Evolutionary conservation across 2,888 invertebrate genomes (phyloP).

Genomic region (Siphonodentalium dalli): DNA sequence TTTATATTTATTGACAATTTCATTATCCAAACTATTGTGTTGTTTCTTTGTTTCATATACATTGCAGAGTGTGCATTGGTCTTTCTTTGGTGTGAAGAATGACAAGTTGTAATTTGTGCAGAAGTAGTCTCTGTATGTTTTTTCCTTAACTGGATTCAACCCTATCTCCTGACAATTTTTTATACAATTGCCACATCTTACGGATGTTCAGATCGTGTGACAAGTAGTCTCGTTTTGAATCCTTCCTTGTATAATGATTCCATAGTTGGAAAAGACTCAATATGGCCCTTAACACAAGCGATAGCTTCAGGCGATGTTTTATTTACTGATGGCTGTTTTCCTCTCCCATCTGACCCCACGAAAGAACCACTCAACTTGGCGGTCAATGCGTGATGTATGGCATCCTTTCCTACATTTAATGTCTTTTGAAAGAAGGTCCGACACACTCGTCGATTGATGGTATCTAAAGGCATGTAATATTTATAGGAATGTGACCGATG

Average conservation of each 20-base stretch:
- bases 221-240: conserved; percentile 16
- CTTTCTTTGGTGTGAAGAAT: conserved; percentile 30
- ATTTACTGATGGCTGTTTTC: conserved; percentile 17
- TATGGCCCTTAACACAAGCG: conserved; percentile 17
- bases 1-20: conserved; percentile 2
- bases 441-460: conserved; percentile 13
- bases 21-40: conserved; percentile 1
- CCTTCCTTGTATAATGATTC: conserved; percentile 25
- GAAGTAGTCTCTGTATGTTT: conserved; percentile 25
- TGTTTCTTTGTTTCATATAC: conserved; percentile 13
- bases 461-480: conserved; percentile 9
- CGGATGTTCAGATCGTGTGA: conserved; percentile 14
- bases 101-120: conserved; percentile 25
- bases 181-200: conserved; percentile 18
- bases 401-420: conserved; percentile 16
- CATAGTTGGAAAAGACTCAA: conserved; percentile 27
- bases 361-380: conserved; percentile 11
- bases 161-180: conserved; percentile 14
- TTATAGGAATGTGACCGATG: conserved; percentile 1
- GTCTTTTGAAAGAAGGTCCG: conserved; percentile 21
- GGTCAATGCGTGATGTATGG: conserved; percentile 20
- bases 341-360: conserved; percentile 8
- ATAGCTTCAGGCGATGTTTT: conserved; percentile 4
- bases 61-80: conserved; percentile 25
- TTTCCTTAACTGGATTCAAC: conserved; percentile 12